Evolutionary conservation across 2,888 invertebrate species (phyloP), one percentile per base, ranked within the genome.

Genomic region (Therioaphis trifolii): DNA sequence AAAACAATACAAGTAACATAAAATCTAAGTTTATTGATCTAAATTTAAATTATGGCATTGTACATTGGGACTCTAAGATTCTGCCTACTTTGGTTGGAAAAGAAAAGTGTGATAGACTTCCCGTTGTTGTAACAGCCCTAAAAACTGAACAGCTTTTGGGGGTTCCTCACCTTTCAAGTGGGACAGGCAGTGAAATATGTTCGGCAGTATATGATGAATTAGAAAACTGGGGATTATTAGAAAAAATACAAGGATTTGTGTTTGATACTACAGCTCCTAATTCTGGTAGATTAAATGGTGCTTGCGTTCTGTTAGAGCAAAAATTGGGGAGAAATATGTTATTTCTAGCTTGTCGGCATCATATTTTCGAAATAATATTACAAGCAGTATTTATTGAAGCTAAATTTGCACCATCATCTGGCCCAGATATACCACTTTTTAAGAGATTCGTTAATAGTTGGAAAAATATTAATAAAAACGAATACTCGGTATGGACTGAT

Each of bases 61-160:
- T 79, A n/a, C 79, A 79, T 40, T 79, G 79, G 79, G 71, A 71
- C 27, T 61, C 63, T 14, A 79, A 79, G 15, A 15, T 79, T 15
- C 24, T 79, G 27, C 71, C 49, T 43, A 49, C 49, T 4, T 21
- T 79, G 27, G 1, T 43, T 11, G 78, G 78, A 27, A 78, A 66
- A 24, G 52, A 27, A 78, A 66, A 49, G 35, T n/a, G 27, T 46
- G 78, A 69, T 46, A 46, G 78, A 55, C 24, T 77, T 40, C 66
- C 66, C 15, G 2, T 78, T 15, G 12, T 68, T 4, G 2, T 52
- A 21, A 21, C 78, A 9, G 43, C 24, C 29, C 61, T n/a, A 46
- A 63, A 78, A 24, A 63, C 43, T 15, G 80, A 78, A 78, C 78
- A 78, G 21, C 55, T 78, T 61, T 63, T 78, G 63, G 35, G 63